Base-by-base conservation (phyloP, 1,140 invertebrate species). In the Zaprionus africanus region DNA sequence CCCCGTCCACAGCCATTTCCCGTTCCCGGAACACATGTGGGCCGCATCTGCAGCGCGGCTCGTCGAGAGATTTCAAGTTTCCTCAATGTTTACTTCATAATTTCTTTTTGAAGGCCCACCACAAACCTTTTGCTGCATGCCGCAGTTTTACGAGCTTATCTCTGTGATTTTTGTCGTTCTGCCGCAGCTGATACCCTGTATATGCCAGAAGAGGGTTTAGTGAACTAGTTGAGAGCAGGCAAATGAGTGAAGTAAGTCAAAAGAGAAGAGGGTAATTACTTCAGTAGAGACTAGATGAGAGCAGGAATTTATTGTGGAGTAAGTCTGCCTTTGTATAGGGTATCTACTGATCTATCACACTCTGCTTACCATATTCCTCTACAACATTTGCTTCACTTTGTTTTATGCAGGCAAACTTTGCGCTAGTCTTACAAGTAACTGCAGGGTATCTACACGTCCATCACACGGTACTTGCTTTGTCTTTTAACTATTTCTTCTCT, bases 131-230 rank as follows among this genome's bases (percentile, higher is more conserved):
- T 80, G 51, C 22, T 74, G 58, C 46, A 54, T 75, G 65, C 82
- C 78, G 84, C 84, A 73, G 69, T 72, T 88, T 88, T 84, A 88
- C 62, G 81, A 81, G 81, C 84, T 76, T 83, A 83, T 83, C 77
- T 70, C 58, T 46, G n/a, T 46, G 41, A 46, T 46, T 46, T 46
- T 46, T 46, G 41, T 46, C 41, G 24, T 53, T 54, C 36, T 54
- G 59, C 22, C 38, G 22, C 22, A 12, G n/a, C 11, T 11, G 3
- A 69, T 75, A 75, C 72, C 66, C 59, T 75, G 53, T 49, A 70
- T 12, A 6, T 26, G 24, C 19, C 4, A 15, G 36, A 38, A 38
- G 7, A 15, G 36, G 36, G 36, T 38, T 38, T 15, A 38, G 13
- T 4, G 13, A 38, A 38, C 36, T 15, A 38, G 13, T 5, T 15